phyloP scores from a whole-genome alignment of 2,888 invertebrate species.

The Papilio gigon region DNA sequence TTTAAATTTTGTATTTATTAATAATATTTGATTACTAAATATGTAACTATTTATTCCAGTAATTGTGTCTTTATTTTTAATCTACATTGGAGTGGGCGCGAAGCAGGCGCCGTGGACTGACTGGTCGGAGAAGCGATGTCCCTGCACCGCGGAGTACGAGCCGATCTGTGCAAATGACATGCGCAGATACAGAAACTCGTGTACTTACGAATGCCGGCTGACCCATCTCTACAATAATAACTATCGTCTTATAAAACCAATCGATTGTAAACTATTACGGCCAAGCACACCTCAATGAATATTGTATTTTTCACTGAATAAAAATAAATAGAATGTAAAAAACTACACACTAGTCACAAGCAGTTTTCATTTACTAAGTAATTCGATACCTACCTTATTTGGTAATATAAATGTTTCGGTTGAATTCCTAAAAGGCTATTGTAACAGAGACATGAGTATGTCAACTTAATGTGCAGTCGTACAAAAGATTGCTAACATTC shows the following conservation, averaged over 20 bases:
- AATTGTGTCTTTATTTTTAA: conserved; percentile 41
- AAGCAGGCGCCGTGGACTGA: conserved; percentile 41
- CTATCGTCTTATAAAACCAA: conserved; percentile 41
- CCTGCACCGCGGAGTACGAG: conserved; percentile 56
- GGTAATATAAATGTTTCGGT: too few species aligned
- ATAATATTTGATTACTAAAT: too few species aligned
- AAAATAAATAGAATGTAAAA: conserved; percentile 13
- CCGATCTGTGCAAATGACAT: conserved; percentile 55
- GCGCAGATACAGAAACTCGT: conserved; percentile 53
- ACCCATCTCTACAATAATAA: conserved; percentile 45
- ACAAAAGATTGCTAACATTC: not conserved
- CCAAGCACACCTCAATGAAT: conserved; percentile 37
- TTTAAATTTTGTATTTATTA: not conserved
- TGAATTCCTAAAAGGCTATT: not conserved
- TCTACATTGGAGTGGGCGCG: conserved; percentile 36
- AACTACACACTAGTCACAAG: not conserved
- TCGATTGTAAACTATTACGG: conserved; percentile 49
- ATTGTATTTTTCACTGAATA: conserved; percentile 15
- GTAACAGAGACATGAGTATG: not conserved
- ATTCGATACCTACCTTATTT: too few species aligned
- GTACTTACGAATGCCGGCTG: conserved; percentile 52
- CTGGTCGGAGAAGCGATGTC: conserved; percentile 45
- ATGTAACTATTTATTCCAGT: conserved; percentile 48
- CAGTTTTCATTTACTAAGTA: not conserved
- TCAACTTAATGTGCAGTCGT: not conserved